phyloP scores from a whole-genome alignment of 1,140 invertebrate species.

The Rhizoglyphus robini region DNA sequence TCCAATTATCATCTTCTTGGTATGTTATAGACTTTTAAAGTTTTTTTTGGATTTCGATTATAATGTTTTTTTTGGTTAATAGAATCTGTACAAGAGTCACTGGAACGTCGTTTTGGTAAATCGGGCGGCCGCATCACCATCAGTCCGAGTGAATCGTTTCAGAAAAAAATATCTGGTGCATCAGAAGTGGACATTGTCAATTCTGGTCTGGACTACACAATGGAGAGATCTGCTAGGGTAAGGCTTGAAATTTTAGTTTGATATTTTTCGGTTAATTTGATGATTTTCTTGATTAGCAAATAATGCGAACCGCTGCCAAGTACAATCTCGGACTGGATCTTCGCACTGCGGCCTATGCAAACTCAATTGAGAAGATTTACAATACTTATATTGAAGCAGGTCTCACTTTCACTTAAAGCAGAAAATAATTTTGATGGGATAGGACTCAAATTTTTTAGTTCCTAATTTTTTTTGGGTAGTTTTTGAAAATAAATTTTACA shows the following conservation, averaged over 20 bases:
- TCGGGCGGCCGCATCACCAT: constrained; percentile 85
- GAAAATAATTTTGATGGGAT: too few species aligned
- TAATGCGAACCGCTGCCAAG: too few species aligned
- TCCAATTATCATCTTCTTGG: constrained; percentile 93
- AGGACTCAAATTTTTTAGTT: too few species aligned
- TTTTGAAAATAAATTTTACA: too few species aligned
- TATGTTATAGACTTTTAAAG: constrained; percentile 38
- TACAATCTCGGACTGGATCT: constrained; percentile 94
- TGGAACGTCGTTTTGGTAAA: constrained; percentile 84
- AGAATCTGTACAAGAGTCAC: too few species aligned
- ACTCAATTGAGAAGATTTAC: constrained; percentile 97
- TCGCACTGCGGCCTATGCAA: constrained; percentile 92
- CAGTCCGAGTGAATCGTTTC: constrained; percentile 81
- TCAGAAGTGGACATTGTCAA: constrained; percentile 99
- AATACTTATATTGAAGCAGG: constrained; percentile 89
- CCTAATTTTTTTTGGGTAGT: too few species aligned
- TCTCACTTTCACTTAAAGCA: too few species aligned
- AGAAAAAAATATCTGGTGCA: constrained; percentile 90
- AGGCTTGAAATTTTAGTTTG: too few species aligned
- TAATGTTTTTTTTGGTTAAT: constrained; percentile 27
- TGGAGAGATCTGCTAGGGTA: constrained; percentile 74
- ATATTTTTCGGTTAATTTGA: too few species aligned
- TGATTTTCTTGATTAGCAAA: too few species aligned
- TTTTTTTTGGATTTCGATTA: too few species aligned
- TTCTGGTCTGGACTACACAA: constrained; percentile 96